Conservation (phyloP, 2,888 invertebrate species). For the Drosophila ustulata region DNA sequence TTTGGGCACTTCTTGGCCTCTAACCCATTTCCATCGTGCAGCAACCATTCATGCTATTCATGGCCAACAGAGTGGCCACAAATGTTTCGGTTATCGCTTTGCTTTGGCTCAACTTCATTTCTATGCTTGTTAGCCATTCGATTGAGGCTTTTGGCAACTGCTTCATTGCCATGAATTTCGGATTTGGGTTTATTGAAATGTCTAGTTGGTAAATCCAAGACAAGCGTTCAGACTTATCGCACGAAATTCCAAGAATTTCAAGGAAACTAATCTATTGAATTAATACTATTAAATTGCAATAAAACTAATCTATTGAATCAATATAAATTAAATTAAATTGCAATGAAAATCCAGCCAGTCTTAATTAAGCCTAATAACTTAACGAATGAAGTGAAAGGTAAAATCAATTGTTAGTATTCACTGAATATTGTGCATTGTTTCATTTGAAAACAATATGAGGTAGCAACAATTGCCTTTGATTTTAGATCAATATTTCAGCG, state of each 20-base stretch:
- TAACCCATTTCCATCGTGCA: neutral
- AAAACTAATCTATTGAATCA: no score
- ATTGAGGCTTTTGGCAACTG: slow-evolving; percentile 12
- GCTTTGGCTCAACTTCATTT: slow-evolving; percentile 20
- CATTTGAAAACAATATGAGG: no score
- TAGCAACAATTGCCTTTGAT: no score
- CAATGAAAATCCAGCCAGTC: no score
- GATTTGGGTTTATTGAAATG: slow-evolving; percentile 2
- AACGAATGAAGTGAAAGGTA: no score
- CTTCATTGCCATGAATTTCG: slow-evolving; percentile 1
- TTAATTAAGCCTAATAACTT: no score
- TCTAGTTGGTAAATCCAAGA: neutral
- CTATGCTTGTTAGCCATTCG: slow-evolving; percentile 23
- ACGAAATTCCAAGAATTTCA: neutral
- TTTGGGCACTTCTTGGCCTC: neutral
- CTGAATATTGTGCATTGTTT: no score
- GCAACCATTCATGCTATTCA: neutral
- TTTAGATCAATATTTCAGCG: no score
- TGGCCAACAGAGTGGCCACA: slow-evolving; percentile 25
- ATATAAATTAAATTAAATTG: no score
- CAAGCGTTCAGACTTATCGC: neutral
- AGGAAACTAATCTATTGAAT: neutral
- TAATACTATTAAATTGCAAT: no score
- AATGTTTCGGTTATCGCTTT: slow-evolving; percentile 29
- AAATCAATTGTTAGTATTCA: no score